Conservation (phyloP, 2,113 vertebrate species). For the Crocuta crocuta region DNA sequence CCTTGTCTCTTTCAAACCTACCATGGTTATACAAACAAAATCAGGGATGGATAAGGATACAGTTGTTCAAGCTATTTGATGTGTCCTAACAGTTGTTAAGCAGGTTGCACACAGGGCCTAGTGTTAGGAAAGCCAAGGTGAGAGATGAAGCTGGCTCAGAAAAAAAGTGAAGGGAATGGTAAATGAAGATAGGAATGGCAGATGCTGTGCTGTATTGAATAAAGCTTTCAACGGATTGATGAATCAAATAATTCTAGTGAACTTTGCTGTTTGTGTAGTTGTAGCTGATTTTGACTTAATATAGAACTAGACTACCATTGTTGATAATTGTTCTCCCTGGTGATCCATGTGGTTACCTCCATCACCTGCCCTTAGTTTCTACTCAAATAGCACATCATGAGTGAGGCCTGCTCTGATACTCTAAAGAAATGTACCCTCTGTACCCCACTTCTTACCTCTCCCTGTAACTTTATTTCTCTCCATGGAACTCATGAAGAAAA, state of each 20-base stretch:
- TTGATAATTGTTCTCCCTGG: background rate
- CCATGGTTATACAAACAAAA: background rate
- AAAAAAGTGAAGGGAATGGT: background rate
- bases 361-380: background rate
- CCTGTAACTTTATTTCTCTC: conserved; percentile 14
- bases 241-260: background rate
- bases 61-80: background rate
- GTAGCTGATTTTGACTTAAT: conserved; percentile 23
- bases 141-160: background rate
- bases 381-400: background rate
- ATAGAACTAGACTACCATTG: background rate
- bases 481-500: background rate
- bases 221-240: conserved; percentile 9
- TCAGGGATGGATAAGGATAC: background rate
- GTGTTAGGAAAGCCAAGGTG: background rate
- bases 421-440: background rate
- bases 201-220: background rate
- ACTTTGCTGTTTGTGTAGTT: background rate
- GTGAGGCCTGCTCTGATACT: background rate
- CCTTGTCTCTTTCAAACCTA: background rate
- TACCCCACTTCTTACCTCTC: background rate
- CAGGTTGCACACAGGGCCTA: background rate
- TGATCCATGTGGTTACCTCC: background rate
- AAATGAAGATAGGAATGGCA: background rate
- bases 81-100: background rate